phyloP scores from a whole-genome alignment of 2,797 vertebrate species.

The Coregonus suidteri region DNA sequence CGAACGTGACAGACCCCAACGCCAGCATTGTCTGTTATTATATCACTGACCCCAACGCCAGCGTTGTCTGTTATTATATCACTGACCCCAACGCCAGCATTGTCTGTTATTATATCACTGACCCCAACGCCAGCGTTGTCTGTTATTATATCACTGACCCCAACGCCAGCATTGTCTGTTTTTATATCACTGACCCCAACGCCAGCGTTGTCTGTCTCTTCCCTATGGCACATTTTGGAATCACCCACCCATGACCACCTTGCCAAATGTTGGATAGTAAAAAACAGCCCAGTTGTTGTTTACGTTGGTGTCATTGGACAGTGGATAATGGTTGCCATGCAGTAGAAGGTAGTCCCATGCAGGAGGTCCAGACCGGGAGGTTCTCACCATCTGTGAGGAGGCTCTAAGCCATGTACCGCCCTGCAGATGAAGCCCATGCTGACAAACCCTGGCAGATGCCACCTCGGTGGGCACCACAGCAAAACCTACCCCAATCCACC shows the following conservation, averaged over 20 bases:
- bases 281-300: constrained; percentile 71
- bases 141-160: too few species aligned
- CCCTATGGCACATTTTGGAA: neutral
- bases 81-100: too few species aligned
- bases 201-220: too few species aligned
- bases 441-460: constrained; percentile 70
- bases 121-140: too few species aligned
- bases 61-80: too few species aligned
- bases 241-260: neutral
- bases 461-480: constrained; percentile 54
- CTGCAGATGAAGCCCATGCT: constrained; percentile 70
- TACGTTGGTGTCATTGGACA: constrained; percentile 47
- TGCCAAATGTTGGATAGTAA: constrained; percentile 12
- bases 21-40: too few species aligned
- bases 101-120: too few species aligned
- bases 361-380: constrained; percentile 20
- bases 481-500: constrained; percentile 19
- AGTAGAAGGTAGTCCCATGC: constrained; percentile 53
- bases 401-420: constrained; percentile 58
- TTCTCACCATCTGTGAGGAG: constrained; percentile 70
- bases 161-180: too few species aligned
- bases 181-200: neutral
- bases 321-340: constrained; percentile 49
- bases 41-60: too few species aligned
- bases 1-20: too few species aligned